Percentiles rank a stretch among this genome's conserved stretches.
Conservation (phyloP, 2,797 vertebrate genomes). For the Poeciliopsis gracilis region DNA sequence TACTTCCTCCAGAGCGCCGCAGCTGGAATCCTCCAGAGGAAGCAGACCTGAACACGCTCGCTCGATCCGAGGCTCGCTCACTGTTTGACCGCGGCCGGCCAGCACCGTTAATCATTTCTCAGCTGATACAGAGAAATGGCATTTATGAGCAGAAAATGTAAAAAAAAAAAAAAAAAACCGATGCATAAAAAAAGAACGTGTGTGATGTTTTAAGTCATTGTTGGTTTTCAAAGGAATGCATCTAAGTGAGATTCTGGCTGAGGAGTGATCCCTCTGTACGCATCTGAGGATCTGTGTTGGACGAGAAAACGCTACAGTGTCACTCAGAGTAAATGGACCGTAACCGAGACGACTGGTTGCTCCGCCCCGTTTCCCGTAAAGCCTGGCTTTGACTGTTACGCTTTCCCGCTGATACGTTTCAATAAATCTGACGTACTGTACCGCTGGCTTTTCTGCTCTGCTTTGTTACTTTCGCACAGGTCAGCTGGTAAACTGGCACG, state of each 20-base stretch:
- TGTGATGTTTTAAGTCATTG: constrained; percentile 37
- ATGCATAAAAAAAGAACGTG: constrained; percentile 50
- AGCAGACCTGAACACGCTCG: constrained; percentile 37
- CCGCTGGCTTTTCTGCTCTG: background rate
- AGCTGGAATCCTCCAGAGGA: constrained; percentile 54
- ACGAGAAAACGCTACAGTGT: constrained; percentile 4
- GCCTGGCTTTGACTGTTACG: constrained; percentile 46
- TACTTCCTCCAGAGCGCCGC: constrained; percentile 43
- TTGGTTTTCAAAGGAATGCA: constrained; percentile 24
- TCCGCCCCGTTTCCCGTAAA: constrained; percentile 35
- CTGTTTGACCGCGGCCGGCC: constrained; percentile 60
- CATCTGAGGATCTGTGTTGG: background rate
- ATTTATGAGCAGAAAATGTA: constrained; percentile 24
- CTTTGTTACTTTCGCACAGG: background rate
- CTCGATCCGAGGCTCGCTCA: constrained; percentile 26
- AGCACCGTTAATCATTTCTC: constrained; percentile 59
- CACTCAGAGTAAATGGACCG: constrained; percentile 22
- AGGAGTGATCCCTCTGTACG: background rate
- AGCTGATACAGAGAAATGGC: constrained; percentile 25
- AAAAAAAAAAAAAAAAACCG: no score
- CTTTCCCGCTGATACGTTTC: constrained; percentile 10
- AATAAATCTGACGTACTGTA: constrained; percentile 47
- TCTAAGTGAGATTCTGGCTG: background rate
- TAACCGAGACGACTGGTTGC: background rate
- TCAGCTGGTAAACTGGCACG: constrained; percentile 12